Percentiles rank a stretch among this genome's conserved stretches.
Evolutionary conservation across 2,113 vertebrate genomes (phyloP).

Genomic region (Alethe castanea): DNA sequence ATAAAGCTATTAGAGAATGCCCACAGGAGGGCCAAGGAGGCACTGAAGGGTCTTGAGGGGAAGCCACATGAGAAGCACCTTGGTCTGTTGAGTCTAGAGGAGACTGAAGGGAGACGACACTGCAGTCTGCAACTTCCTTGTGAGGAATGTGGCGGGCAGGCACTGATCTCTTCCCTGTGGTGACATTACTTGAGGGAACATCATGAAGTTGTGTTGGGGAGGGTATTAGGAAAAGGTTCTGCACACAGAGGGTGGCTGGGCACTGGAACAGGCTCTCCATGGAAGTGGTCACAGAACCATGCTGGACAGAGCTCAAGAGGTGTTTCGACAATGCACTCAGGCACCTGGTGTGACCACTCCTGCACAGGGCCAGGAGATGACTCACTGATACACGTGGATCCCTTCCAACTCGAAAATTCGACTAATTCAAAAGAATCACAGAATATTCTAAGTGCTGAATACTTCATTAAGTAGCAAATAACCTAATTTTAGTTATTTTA

Average conservation of each 20-base stretch:
- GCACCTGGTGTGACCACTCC: too few species aligned
- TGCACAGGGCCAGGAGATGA: background rate
- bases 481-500: background rate
- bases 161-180: background rate
- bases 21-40: background rate
- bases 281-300: background rate
- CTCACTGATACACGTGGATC: background rate
- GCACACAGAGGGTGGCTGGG: background rate
- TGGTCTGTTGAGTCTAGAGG: background rate
- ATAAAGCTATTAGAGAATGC: background rate
- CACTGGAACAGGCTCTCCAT: background rate
- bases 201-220: background rate
- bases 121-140: background rate
- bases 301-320: background rate
- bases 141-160: fast-evolving
- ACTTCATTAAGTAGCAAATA: background rate
- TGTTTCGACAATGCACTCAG: background rate
- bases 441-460: background rate
- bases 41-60: background rate
- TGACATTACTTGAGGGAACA: background rate
- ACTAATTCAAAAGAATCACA: too few species aligned
- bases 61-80: background rate
- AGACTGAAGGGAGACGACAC: background rate
- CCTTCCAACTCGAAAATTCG: background rate
- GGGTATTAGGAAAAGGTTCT: background rate